Base-by-base conservation (phyloP, 2,113 vertebrate species). In the Dipodomys ordii region DNA sequence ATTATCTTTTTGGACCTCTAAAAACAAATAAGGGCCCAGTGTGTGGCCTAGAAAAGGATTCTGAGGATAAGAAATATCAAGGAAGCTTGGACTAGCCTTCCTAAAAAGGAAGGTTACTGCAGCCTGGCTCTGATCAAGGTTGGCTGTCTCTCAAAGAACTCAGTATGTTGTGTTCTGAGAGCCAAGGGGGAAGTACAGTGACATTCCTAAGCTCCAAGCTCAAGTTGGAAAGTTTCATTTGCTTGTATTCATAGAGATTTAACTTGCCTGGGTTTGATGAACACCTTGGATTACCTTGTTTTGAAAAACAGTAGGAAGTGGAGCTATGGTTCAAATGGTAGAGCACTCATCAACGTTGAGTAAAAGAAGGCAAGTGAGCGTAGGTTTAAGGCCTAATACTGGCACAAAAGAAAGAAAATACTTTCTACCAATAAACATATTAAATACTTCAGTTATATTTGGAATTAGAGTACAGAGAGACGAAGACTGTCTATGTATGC, bases 71-170 rank as follows among this genome's bases (percentile, higher is more conserved):
- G 72, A 83, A 95, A 67, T 35, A 19, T 30, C 15, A 39, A 80
- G 44, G 49, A 25, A 10, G 73, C 32, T 67, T 89, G 44, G 39
- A 46, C 10, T 64, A 57, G 5, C 46, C 32, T 86, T 74, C 92
- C 84, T 85, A 68, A 80, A 88, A 92, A 89, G 88, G 76, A 88
- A 84, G 79, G n/a, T 83, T 13, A 12, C 44, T 19, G 68, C 65
- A 57, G 69, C 60, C 73, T 78, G 60, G 25, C 78, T 9, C 67
- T 76, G 3, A 0, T 94, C 87, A 72, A 11, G 30, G 67, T 39
- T 93, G 96, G 87, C 94, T 78, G 19, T 60, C 73, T 82, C 81
- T 93, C 93, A 91, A 79, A 65, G 85, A 87, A 95, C 46, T 57
- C 15, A 86, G 25, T 83, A 3, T 57, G 39, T 62, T 74, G 25